Evolutionary conservation across 1,140 invertebrate genomes (phyloP), one percentile per base, ranked within the genome.

Genomic region (Ostrea denselamellosa): DNA sequence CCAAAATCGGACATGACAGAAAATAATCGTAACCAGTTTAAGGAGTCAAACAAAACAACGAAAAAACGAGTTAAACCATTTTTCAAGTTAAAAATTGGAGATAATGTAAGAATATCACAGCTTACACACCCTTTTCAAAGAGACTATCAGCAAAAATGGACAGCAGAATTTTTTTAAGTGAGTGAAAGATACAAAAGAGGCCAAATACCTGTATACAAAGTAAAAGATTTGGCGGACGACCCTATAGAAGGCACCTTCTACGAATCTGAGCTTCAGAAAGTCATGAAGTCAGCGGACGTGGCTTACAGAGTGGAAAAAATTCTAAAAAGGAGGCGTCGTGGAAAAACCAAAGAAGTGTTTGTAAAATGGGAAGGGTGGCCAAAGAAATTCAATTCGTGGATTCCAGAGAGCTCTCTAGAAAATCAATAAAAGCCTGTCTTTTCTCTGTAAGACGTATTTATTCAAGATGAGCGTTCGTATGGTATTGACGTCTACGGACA

Each of bases 141-240:
- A 56, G 90, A 68, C 19, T 90, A 90, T 53, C 85, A 87, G 14
- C 84, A 89, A 51, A 90, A 89, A 82, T 89, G 86, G 88, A 89
- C 90, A 8, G 71, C n/a, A 28, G 88, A 89, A 53, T 25, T 85
- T 58, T 89, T 90, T 68, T 88, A 87, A 58, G 81, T 90, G 8
- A 19, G 17, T 14, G 28, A 77, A n/a, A 22, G 90, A 52, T 87
- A 77, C 22, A 17, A 71, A 51, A 86, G 81, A 81, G 58, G 87
- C 19, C 17, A 52, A 34, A 85, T 89, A 10, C 77, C 62, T 17
- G 54, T 89, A 28, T 90, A 90, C 52, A 84, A 86, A 85, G 19
- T 90, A 52, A 68, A 28, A 51, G 90, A 90, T 83, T 68, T 44
- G 12, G 58, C 25, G 1, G 71, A 83, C 2, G 87, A 88, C 7